Conservation (phyloP, 2,797 vertebrate genomes). For the Gallinago stenura region DNA sequence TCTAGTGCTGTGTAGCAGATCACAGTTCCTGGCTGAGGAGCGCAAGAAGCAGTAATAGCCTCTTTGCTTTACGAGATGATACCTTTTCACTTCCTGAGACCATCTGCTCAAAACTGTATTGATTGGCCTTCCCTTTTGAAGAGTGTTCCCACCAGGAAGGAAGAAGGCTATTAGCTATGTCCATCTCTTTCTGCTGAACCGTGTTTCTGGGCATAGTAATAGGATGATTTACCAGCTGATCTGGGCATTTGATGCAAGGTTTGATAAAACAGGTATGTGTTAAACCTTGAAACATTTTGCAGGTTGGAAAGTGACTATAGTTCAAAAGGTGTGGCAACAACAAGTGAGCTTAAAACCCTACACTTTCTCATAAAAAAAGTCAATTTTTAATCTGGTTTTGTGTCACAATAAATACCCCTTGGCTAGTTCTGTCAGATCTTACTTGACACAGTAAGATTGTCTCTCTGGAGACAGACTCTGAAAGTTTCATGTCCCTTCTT, state of each 20-base stretch:
- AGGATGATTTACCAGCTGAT: neutral
- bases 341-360: neutral
- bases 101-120: neutral
- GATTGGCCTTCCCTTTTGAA: neutral
- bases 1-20: neutral
- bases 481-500: neutral
- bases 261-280: neutral
- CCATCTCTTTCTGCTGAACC: neutral
- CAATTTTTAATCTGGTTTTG: constrained; percentile 5
- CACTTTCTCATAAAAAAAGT: neutral
- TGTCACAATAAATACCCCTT: neutral
- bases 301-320: neutral
- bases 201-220: neutral
- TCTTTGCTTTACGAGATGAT: neutral
- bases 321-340: neutral
- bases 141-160: neutral
- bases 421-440: constrained; percentile 10
- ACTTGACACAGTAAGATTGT: constrained; percentile 13
- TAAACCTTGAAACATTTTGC: neutral
- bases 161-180: neutral
- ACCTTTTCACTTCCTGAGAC: neutral
- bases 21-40: neutral
- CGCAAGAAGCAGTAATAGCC: neutral
- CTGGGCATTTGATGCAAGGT: neutral
- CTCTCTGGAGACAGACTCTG: constrained; percentile 21